These are phyloP conservation scores for Capitulum mitella DNA, from an alignment of 2,888 invertebrate genomes.

Conservation along the genomic window DNA sequence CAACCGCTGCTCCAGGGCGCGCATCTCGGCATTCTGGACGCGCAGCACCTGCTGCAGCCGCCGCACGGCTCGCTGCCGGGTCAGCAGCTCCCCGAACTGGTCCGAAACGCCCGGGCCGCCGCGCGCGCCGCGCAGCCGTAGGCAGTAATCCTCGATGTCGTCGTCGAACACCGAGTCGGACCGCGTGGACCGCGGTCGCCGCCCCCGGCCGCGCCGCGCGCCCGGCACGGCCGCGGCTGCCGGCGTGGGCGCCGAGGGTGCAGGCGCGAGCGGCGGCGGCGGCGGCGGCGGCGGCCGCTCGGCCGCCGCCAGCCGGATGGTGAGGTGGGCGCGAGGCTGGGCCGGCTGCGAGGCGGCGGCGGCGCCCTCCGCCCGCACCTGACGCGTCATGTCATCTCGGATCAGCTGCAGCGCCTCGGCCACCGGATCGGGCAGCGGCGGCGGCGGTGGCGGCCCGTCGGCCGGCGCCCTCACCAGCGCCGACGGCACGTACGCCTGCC, in stretches of 20 bases:
- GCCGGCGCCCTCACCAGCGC: neutral
- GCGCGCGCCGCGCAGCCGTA: neutral
- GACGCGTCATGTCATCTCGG: neutral
- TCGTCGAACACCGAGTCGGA: neutral
- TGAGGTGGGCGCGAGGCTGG: neutral
- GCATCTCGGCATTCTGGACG: neutral
- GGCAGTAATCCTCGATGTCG: slow-evolving; percentile 3
- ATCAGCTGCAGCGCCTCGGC: neutral
- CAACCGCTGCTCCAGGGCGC: too few relatives aligned
- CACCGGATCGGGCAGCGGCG: neutral
- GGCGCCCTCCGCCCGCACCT: neutral
- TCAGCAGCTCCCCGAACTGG: neutral
- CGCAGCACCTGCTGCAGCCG: neutral
- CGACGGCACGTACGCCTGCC: neutral
- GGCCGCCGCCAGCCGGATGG: neutral
- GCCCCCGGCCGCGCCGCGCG: neutral
- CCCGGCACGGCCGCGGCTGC: neutral
- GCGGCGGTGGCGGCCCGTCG: neutral
- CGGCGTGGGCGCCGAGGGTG: neutral
- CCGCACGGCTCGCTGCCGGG: neutral
- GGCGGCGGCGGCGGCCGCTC: neutral
- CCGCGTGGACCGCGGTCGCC: too few relatives aligned
- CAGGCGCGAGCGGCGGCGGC: neutral
- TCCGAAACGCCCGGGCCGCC: neutral
- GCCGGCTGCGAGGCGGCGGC: neutral